These are phyloP conservation scores for Stenopsyche tienmushanensis DNA, from an alignment of 1,140 invertebrate genomes.

Conservation along the genomic window DNA sequence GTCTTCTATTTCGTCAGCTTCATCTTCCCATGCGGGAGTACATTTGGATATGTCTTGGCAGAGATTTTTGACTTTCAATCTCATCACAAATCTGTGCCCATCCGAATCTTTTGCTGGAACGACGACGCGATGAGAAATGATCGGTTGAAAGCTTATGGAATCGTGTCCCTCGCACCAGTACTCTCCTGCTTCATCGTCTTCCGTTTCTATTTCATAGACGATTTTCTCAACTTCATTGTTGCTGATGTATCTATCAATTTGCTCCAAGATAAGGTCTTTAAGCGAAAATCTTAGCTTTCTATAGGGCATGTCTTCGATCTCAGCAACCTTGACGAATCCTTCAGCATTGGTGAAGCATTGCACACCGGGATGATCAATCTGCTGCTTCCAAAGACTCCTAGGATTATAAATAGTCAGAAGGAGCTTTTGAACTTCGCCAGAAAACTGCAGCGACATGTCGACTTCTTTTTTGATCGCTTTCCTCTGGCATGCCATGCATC, in stretches of 20 bases:
- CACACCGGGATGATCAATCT: constrained; percentile 41
- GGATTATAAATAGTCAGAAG: constrained; percentile 44
- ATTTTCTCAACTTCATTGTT: constrained; percentile 36
- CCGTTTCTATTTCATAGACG: constrained; percentile 44
- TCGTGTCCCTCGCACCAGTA: constrained; percentile 53
- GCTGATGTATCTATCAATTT: neutral
- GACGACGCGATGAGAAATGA: constrained; percentile 41
- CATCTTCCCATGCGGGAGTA: constrained; percentile 27
- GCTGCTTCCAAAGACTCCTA: constrained; percentile 43
- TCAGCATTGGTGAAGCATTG: constrained; percentile 47
- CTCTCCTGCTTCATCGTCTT: constrained; percentile 46
- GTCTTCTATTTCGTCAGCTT: constrained; percentile 33
- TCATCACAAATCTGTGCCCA: constrained; percentile 46
- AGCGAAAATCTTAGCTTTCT: constrained; percentile 24
- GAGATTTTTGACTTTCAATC: constrained; percentile 35
- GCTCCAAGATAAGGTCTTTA: constrained; percentile 35
- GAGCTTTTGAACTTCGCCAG: constrained; percentile 34
- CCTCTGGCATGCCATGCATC: constrained; percentile 35
- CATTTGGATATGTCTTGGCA: constrained; percentile 34
- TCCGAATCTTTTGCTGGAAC: constrained; percentile 42
- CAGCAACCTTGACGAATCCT: constrained; percentile 39
- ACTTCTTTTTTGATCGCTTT: constrained; percentile 18
- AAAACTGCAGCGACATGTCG: constrained; percentile 42
- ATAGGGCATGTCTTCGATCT: constrained; percentile 38
- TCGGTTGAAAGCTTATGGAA: constrained; percentile 41